A percentile compares a stretch with the other conserved stretches of the same genome.
Conservation (phyloP, 2,888 invertebrate species). For the Eudasyphora cyanicolor region DNA sequence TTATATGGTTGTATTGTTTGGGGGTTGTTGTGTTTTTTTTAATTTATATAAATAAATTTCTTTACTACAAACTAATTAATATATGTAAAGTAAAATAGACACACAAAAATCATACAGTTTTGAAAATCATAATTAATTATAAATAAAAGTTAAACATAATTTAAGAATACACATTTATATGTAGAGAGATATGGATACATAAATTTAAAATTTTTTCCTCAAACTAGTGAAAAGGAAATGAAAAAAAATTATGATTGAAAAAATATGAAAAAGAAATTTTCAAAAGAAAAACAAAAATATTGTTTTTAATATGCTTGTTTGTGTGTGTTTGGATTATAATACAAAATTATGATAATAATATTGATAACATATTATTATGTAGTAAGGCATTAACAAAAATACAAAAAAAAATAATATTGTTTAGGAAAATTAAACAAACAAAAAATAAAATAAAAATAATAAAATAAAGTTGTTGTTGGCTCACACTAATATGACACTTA, state of each 20-base stretch:
- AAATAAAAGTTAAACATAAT: slow-evolving; percentile 61
- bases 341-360: slow-evolving; percentile 20
- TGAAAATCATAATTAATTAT: slow-evolving; percentile 53
- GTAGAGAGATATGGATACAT: slow-evolving; percentile 15
- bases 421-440: slow-evolving; percentile 41
- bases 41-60: slow-evolving; percentile 59
- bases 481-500: slow-evolving; percentile 78
- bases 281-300: neutral
- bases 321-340: slow-evolving; percentile 9
- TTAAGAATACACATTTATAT: slow-evolving; percentile 43
- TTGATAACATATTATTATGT: slow-evolving; percentile 27
- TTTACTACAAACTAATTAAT: slow-evolving; percentile 59
- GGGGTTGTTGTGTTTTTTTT: slow-evolving; percentile 37
- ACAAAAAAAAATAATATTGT: slow-evolving; percentile 25
- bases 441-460: slow-evolving; percentile 28
- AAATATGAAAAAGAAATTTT: neutral
- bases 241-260: neutral
- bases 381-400: slow-evolving; percentile 30
- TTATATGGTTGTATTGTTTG: slow-evolving; percentile 51
- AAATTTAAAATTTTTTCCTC: too few relatives aligned
- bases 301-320: too few relatives aligned
- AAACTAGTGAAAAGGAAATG: too few relatives aligned
- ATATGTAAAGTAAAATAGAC: slow-evolving; percentile 33
- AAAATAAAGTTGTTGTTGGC: slow-evolving; percentile 59
- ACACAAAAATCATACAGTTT: slow-evolving; percentile 46